These are phyloP conservation scores for Eupsittula cactorum DNA, from an alignment of 2,113 vertebrate species.

Conservation along the genomic window DNA sequence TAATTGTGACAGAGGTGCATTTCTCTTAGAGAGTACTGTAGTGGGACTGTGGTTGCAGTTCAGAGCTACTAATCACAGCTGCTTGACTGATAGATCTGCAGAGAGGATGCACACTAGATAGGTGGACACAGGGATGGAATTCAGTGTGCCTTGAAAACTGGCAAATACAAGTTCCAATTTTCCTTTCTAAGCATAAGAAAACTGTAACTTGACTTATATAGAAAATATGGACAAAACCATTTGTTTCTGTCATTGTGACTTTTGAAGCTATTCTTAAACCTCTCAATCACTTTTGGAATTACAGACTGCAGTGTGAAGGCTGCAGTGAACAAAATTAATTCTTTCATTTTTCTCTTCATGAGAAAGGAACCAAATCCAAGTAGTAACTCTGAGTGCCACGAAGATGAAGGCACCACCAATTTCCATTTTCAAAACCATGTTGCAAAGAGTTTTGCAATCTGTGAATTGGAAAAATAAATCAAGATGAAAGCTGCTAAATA, in stretches of 20 bases:
- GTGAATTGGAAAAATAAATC: neutral
- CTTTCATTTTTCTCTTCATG: neutral
- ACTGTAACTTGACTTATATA: neutral
- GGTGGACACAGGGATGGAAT: neutral
- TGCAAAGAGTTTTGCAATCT: neutral
- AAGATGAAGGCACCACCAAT: neutral
- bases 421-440: neutral
- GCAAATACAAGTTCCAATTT: neutral
- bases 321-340: neutral
- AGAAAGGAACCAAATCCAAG: neutral
- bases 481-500: neutral
- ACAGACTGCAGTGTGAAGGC: neutral
- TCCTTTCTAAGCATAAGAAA: neutral
- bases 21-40: neutral
- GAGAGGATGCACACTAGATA: neutral
- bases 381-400: neutral
- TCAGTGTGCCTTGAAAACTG: neutral
- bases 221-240: neutral
- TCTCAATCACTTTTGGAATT: neutral
- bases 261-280: neutral
- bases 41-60: neutral
- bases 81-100: neutral
- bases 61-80: neutral
- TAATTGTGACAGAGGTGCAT: neutral
- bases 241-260: neutral